Conservation (phyloP, 2,797 vertebrate species). For the Saxicola maurus region DNA sequence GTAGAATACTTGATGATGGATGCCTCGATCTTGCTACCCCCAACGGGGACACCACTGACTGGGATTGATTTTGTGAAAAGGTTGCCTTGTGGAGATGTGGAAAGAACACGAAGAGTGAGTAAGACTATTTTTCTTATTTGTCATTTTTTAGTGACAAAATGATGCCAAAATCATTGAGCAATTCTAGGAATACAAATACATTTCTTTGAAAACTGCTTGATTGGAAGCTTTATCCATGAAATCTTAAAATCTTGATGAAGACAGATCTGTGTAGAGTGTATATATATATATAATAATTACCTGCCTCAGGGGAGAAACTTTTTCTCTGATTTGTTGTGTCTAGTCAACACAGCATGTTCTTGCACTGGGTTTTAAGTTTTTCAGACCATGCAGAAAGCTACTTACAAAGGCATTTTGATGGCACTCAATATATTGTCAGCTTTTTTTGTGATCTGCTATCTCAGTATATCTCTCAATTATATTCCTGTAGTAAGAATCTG, state of each 20-base stretch:
- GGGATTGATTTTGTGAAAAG: constrained; percentile 98
- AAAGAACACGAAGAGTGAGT: constrained; percentile 91
- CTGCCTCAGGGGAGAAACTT: background rate
- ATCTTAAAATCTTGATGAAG: background rate
- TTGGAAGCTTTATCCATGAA: background rate
- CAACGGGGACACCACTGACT: constrained; percentile 93
- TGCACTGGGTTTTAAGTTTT: background rate
- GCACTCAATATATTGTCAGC: background rate
- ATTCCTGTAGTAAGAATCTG: background rate
- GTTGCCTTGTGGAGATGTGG: constrained; percentile 92
- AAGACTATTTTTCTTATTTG: background rate
- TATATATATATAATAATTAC: background rate
- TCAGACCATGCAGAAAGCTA: background rate
- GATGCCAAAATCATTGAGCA: background rate
- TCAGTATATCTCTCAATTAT: background rate
- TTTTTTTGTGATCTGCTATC: background rate
- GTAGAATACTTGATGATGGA: constrained; percentile 99
- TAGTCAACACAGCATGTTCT: background rate
- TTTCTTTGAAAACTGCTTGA: background rate
- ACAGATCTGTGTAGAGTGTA: background rate
- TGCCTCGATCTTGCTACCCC: constrained; percentile 92
- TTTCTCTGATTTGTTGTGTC: background rate
- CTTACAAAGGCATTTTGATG: background rate
- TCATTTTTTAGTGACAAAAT: background rate
- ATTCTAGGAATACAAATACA: background rate